Base-by-base conservation (phyloP, 1,140 invertebrate species). In the Sitodiplosis mosellana region DNA sequence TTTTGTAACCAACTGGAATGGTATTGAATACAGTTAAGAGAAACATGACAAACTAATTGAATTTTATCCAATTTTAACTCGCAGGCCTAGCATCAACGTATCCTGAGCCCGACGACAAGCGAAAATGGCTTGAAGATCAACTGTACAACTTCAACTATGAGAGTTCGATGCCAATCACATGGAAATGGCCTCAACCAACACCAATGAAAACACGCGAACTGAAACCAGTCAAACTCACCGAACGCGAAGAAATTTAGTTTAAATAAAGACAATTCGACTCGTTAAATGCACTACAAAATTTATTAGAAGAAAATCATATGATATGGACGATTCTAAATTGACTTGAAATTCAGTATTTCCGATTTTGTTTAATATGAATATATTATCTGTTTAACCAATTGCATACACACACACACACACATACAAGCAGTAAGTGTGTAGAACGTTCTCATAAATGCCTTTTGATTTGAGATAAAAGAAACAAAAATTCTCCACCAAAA, bases 61-160 rank as follows among this genome's bases (percentile, higher is more conserved):
- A 21, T 21, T 44, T 44, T 33, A n/a, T 5, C 17, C 34, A 50
- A 52, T 59, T 67, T n/a, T n/a, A 27, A 5, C 3, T 27, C 27
- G 10, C 60, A 83, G 85, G 83, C 57, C 70, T 86, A 52, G 85
- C 86, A 8, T 85, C 83, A 21, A 76, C 82, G 33, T 89, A 89
- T 63, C 87, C 87, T 0, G 79, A 89, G 65, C 86, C 86, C 50
- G 73, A 76, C 52, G 75, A 88, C 59, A 77, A 84, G 56, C 63
- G 73, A 40, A 66, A 74, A 53, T 84, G 81, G 63, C 74, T 89
- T 27, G 68, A 76, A 50, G 73, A 74, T 53, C 78, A 83, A 59
- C 75, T 85, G 70, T 89, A 86, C 61, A 80, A 81, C 61, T 79
- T 74, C 52, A 76, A 84, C 57, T 87, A 88, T 58, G 79, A 85